A percentile compares a stretch with the other conserved stretches of the same genome.
phyloP scores from a whole-genome alignment of 2,888 invertebrate genomes.

The Ennomos quercinarius region DNA sequence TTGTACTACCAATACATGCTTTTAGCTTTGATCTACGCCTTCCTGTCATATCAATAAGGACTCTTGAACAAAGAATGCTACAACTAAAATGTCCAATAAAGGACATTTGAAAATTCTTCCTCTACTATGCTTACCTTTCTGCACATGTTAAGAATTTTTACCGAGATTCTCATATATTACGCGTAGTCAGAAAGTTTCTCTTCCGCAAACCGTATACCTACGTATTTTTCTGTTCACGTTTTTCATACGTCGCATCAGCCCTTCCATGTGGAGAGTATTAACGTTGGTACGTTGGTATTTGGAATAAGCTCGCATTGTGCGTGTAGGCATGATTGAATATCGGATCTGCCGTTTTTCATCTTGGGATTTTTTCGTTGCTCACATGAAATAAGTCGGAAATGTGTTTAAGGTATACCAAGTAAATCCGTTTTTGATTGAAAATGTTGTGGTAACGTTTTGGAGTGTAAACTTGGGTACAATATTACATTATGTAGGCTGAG shows the following conservation, averaged over 20 bases:
- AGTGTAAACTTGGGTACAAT: conserved; percentile 1
- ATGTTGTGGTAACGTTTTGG: conserved; percentile 10
- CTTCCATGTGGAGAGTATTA: conserved; percentile 38
- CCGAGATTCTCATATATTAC: not conserved
- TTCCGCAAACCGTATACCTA: conserved; percentile 6
- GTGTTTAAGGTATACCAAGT: conserved; percentile 31
- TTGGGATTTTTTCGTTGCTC: conserved; percentile 29
- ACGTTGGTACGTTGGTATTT: conserved; percentile 28
- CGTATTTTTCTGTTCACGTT: conserved; percentile 22
- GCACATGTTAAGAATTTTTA: no score
- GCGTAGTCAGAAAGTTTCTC: conserved; percentile 2
- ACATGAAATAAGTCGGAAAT: conserved; percentile 27
- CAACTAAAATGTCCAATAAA: no score
- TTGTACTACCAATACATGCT: no score
- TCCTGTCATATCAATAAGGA: no score
- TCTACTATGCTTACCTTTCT: no score
- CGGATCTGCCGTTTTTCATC: conserved; percentile 31
- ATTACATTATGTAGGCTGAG: no score
- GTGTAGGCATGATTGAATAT: conserved; percentile 37
- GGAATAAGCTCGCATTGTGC: conserved; percentile 32
- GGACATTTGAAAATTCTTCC: no score
- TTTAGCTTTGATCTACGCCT: no score
- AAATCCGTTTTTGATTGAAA: conserved; percentile 32
- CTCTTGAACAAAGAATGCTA: no score
- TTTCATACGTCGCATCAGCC: conserved; percentile 36